These are phyloP conservation scores for Leptothorax acervorum DNA, from an alignment of 2,888 invertebrate genomes.

Conservation along the genomic window DNA sequence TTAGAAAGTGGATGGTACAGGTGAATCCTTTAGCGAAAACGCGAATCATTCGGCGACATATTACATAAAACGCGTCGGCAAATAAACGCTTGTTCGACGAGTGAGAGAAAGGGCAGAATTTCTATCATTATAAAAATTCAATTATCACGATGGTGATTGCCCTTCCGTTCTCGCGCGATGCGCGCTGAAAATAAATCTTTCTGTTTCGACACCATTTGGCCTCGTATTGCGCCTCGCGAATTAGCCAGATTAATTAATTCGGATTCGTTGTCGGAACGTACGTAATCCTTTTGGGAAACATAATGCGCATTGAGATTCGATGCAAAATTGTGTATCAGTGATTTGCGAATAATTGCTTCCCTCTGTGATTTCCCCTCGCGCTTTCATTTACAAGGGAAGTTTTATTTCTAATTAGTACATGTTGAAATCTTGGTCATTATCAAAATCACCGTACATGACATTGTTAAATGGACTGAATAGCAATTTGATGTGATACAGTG, in stretches of 20 bases:
- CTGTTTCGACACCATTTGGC: slow-evolving; percentile 42
- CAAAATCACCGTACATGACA: slow-evolving; percentile 22
- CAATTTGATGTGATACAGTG: neutral
- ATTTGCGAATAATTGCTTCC: slow-evolving; percentile 65
- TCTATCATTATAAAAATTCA: slow-evolving; percentile 56
- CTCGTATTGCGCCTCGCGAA: slow-evolving; percentile 63
- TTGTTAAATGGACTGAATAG: slow-evolving; percentile 6
- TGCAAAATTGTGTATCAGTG: slow-evolving; percentile 70
- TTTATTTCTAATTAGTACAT: slow-evolving; percentile 39
- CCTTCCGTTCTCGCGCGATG: slow-evolving; percentile 20
- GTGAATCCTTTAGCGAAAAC: neutral
- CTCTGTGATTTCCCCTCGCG: slow-evolving; percentile 31
- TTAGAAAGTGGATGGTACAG: slow-evolving; percentile 2
- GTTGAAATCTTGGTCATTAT: slow-evolving; percentile 28
- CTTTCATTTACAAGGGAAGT: slow-evolving; percentile 27
- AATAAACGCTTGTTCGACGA: slow-evolving; percentile 37
- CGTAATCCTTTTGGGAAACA: slow-evolving; percentile 71
- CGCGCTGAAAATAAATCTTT: slow-evolving; percentile 57
- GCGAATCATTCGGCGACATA: neutral
- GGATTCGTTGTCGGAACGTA: slow-evolving; percentile 72
- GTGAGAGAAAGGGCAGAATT: slow-evolving; percentile 18
- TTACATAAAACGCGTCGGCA: slow-evolving; percentile 17
- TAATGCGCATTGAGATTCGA: slow-evolving; percentile 59
- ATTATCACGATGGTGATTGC: slow-evolving; percentile 40
- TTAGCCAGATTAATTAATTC: slow-evolving; percentile 76